Evolutionary conservation across 1,140 invertebrate genomes (phyloP).

Genomic region (Arion vulgaris): DNA sequence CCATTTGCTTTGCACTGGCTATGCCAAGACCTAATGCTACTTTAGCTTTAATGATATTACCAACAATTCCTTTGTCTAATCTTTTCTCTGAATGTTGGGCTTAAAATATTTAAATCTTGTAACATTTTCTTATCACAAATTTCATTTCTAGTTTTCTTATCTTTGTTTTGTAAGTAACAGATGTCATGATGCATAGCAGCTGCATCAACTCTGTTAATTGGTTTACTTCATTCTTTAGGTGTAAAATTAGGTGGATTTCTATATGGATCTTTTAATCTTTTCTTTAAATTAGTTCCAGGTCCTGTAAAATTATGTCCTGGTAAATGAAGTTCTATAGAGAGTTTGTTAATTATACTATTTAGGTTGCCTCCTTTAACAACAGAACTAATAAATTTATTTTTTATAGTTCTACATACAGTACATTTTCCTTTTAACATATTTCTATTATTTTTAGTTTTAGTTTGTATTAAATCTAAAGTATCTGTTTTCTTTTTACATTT

Average conservation of each 20-base stretch:
- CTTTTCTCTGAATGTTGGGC: not conserved
- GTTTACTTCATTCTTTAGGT: not conserved
- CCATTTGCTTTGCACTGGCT: no score
- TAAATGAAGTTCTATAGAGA: not conserved
- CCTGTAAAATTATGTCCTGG: conserved; percentile 6
- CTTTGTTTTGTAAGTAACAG: conserved; percentile 4
- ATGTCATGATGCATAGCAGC: no score
- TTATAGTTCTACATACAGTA: conserved; percentile 1
- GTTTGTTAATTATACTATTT: not conserved
- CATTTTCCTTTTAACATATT: conserved; percentile 3
- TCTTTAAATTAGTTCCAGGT: conserved; percentile 7
- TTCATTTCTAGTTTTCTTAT: conserved; percentile 7
- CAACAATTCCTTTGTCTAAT: no score
- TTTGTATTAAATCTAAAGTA: not conserved
- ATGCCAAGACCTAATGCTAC: no score
- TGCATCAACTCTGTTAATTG: conserved; percentile 8
- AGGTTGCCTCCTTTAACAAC: not conserved
- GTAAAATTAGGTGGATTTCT: not conserved
- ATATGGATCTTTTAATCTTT: conserved; percentile 1
- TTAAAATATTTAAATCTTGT: conserved; percentile 15
- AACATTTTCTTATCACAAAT: conserved; percentile 6
- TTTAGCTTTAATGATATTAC: no score
- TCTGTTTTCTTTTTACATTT: conserved; percentile 12
- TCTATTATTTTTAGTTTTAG: not conserved
- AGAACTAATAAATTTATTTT: not conserved